phyloP scores from a whole-genome alignment of 2,797 vertebrate species.

The Paguma larvata region DNA sequence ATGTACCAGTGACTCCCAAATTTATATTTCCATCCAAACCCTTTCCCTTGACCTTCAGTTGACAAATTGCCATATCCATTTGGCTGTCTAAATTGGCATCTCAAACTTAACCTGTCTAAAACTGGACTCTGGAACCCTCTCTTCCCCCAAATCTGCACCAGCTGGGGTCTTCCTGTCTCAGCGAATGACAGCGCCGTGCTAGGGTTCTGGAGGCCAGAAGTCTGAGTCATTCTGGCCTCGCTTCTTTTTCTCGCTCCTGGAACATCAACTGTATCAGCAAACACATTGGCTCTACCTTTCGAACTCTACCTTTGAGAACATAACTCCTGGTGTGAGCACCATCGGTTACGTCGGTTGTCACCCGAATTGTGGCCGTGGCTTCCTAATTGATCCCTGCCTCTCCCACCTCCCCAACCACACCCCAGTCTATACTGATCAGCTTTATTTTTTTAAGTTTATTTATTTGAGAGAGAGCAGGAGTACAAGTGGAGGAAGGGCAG shows the following conservation, averaged over 20 bases:
- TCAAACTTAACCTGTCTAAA: not conserved
- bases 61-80: not conserved
- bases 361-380: not conserved
- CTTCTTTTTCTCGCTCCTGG: not conserved
- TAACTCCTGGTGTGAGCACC: not conserved
- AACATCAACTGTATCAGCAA: not conserved
- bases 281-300: not conserved
- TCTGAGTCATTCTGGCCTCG: not conserved
- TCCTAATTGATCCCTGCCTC: not conserved
- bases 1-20: accelerated
- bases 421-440: not conserved
- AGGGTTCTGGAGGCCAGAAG: not conserved
- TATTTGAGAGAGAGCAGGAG: too few relatives aligned
- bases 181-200: not conserved
- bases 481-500: too few relatives aligned
- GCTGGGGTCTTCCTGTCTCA: not conserved
- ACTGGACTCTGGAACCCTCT: not conserved
- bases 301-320: not conserved
- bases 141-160: not conserved
- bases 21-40: not conserved
- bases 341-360: accelerated
- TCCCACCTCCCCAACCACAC: not conserved
- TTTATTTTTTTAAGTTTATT: too few relatives aligned
- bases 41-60: not conserved
- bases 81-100: not conserved